A percentile compares a stretch with the other conserved stretches of the same genome.
These are phyloP conservation scores for Neria commutata DNA, from an alignment of 2,888 invertebrate species.

Conservation along the genomic window DNA sequence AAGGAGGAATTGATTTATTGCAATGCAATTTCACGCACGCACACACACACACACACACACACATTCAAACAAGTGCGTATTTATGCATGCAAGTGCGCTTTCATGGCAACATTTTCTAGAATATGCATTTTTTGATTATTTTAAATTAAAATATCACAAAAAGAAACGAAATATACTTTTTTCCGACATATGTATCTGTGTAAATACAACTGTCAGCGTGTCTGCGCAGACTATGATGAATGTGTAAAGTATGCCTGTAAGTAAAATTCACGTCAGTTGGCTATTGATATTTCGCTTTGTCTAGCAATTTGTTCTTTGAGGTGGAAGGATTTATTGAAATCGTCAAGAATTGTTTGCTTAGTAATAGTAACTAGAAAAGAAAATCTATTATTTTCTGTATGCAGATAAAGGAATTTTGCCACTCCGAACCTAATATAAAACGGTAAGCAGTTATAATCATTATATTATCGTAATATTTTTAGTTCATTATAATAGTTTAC, in stretches of 20 bases:
- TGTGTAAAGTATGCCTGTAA: not conserved
- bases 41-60: not conserved
- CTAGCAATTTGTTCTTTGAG: no score
- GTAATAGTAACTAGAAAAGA: no score
- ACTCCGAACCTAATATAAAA: no score
- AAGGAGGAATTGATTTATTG: slow-evolving; percentile 16
- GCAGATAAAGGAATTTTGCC: no score
- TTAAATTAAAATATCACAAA: not conserved
- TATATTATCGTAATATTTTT: no score
- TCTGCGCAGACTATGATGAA: not conserved
- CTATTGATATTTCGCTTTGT: no score
- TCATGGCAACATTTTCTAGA: slow-evolving; percentile 4
- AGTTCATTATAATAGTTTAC: no score
- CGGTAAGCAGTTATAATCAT: no score
- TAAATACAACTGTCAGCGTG: not conserved
- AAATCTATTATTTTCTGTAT: no score
- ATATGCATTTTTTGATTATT: not conserved
- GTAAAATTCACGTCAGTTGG: no score
- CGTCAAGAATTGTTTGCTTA: no score
- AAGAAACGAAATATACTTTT: not conserved
- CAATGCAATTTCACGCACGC: not conserved
- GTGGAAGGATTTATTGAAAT: no score
- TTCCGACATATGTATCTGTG: not conserved
- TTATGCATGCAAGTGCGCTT: not conserved
- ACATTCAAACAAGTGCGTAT: not conserved